Conservation (phyloP, 2,888 invertebrate species). For the Lycocerus yunnanus region DNA sequence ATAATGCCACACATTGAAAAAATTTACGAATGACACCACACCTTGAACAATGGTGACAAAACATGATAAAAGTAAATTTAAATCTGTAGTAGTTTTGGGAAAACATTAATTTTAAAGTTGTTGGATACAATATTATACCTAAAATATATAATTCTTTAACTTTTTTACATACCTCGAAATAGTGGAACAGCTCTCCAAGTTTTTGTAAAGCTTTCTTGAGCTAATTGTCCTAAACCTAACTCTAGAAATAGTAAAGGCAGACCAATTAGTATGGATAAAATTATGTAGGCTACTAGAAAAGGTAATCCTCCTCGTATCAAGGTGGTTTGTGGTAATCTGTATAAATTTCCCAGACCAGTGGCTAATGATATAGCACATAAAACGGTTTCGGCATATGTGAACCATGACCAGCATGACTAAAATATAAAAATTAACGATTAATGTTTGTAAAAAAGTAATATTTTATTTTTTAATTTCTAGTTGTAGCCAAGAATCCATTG, state of each 20-base stretch:
- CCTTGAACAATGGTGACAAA: no score
- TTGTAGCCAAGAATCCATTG: not conserved
- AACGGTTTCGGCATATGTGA: constrained; percentile 53
- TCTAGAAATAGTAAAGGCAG: constrained; percentile 65
- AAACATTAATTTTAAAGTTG: not conserved
- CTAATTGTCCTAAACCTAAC: constrained; percentile 66
- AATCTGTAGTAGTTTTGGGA: no score
- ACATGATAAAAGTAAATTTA: no score
- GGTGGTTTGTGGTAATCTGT: constrained; percentile 64
- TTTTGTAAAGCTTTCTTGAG: constrained; percentile 68
- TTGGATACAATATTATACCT: not conserved
- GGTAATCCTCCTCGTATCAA: constrained; percentile 64
- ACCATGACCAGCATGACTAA: constrained; percentile 53
- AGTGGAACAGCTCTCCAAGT: constrained; percentile 70
- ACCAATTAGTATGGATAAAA: constrained; percentile 59
- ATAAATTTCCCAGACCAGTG: constrained; percentile 61
- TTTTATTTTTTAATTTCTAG: not conserved
- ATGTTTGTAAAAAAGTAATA: not conserved
- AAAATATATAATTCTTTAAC: no score
- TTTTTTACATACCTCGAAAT: constrained; percentile 61
- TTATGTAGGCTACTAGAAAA: constrained; percentile 60
- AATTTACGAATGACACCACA: not conserved
- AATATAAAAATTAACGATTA: constrained; percentile 34
- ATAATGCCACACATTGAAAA: not conserved
- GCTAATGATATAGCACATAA: constrained; percentile 63